Conservation (phyloP, 2,888 invertebrate species). For the Perdita meconis region DNA sequence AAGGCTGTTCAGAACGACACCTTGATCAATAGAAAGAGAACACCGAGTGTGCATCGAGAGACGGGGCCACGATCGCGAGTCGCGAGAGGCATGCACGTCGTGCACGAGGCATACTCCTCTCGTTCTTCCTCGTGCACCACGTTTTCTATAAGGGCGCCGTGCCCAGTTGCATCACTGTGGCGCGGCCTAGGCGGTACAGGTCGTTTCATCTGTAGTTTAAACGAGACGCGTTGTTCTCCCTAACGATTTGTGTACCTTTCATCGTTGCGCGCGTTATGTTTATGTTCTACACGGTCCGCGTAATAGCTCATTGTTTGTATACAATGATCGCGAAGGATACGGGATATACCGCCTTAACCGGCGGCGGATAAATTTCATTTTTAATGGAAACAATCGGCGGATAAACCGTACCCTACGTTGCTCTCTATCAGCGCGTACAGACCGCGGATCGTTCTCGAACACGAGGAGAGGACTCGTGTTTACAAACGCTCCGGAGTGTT, state of each 20-base stretch:
- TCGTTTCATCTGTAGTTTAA: conserved; percentile 64
- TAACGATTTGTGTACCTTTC: conserved; percentile 59
- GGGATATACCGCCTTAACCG: conserved; percentile 39
- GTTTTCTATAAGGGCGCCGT: conserved; percentile 72
- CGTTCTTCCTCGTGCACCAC: conserved; percentile 70
- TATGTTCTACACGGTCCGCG: conserved; percentile 52
- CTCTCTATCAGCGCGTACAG: background rate
- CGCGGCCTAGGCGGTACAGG: conserved; percentile 60
- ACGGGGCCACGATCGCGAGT: conserved; percentile 47
- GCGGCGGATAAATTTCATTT: background rate
- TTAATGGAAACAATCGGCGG: conserved; percentile 14
- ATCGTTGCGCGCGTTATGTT: conserved; percentile 46
- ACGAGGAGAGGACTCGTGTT: conserved; percentile 20
- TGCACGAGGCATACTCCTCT: conserved; percentile 66
- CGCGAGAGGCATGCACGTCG: conserved; percentile 62
- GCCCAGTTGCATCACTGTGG: conserved; percentile 68
- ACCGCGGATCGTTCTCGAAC: background rate
- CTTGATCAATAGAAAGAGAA: background rate
- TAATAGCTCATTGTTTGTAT: conserved; percentile 56
- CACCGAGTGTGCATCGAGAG: background rate
- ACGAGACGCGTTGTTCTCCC: conserved; percentile 53
- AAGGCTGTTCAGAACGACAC: conserved; percentile 8
- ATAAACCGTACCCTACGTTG: background rate
- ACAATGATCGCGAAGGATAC: conserved; percentile 34
- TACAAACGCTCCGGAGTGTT: background rate